Evolutionary conservation across 2,113 vertebrate species (phyloP), one percentile per base, ranked within the genome.

Genomic region (Oenanthe melanoleuca): DNA sequence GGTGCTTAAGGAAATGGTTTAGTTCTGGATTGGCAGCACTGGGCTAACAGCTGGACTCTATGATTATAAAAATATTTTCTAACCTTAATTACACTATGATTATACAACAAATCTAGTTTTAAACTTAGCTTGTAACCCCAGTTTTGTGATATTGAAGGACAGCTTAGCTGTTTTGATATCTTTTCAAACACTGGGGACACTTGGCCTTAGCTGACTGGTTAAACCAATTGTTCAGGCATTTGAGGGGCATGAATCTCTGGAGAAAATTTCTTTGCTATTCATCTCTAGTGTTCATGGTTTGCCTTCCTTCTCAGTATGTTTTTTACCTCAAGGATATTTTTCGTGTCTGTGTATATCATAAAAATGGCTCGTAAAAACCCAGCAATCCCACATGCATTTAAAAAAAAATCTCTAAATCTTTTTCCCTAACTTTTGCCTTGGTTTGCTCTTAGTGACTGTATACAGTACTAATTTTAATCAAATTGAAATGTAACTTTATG

Each of bases 181-280:
- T 93, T 97, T 96, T 96, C 85, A 98, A 97, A 66, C 74, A 86
- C 37, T 95, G 74, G 42, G 97, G 71, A 45, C 56, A 79, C 82
- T 96, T 88, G 49, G 69, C 95, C 77, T 95, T 95, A 93, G 80
- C 80, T 93, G 89, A 92, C 70, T 97, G 79, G 85, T 97, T 86
- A 97, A 97, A 95, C 40, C 49, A 49, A 79, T 97, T 86, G 93
- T 85, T 97, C 95, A 95, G 89, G 91, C 23, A 94, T 96, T 96
- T 96, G 96, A 97, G 75, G 88, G 97, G 74, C 81, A 81, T 74
- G 80, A 80, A 81, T 89, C 59, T 65, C 71, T 89, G 79, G 91
- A 96, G 82, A 91, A 83, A 97, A 91, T 77, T 91, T 89, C 64
- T 82, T 93, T 94, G 82, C 97, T 94, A 94, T 61, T 97, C 81